Evolutionary conservation across 1,140 invertebrate species (phyloP).

Genomic region (Neodiprion virginianus): DNA sequence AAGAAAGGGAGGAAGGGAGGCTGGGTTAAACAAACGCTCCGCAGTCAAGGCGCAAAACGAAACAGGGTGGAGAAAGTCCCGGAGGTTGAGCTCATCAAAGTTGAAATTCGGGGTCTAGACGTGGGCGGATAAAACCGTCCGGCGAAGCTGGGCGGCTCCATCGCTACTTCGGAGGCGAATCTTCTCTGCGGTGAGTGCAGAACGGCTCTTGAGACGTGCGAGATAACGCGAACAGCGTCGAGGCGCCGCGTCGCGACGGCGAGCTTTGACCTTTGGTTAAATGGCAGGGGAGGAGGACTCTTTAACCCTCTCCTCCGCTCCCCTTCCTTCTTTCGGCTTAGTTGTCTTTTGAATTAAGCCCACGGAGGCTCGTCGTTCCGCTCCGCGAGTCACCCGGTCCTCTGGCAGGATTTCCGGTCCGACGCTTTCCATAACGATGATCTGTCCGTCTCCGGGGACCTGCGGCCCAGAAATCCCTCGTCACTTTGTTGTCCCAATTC

Average conservation of each 20-base stretch:
- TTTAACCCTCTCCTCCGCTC: neutral
- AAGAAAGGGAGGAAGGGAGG: neutral
- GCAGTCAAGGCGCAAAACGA: neutral
- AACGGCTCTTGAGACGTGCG: neutral
- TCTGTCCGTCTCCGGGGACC: slow-evolving; percentile 29
- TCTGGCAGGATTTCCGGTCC: slow-evolving; percentile 37
- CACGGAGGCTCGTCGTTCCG: neutral
- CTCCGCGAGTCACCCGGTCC: neutral
- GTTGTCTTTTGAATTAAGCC: slow-evolving; percentile 5
- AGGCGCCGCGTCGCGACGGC: neutral
- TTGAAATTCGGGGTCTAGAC: neutral
- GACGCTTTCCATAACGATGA: slow-evolving; percentile 41
- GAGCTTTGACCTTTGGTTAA: neutral
- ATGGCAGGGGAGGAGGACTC: neutral
- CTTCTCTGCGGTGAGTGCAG: neutral
- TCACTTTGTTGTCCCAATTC: too few relatives aligned
- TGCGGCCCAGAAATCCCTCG: neutral
- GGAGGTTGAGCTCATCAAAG: too few relatives aligned
- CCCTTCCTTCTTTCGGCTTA: neutral
- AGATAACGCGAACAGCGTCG: too few relatives aligned
- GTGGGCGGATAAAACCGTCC: neutral
- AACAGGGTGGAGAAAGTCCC: neutral
- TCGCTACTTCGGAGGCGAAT: neutral
- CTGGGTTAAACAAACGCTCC: neutral
- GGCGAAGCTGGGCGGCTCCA: too few relatives aligned